Base-by-base conservation (phyloP, 2,888 invertebrate genomes). In the Agonopterix arenella region DNA sequence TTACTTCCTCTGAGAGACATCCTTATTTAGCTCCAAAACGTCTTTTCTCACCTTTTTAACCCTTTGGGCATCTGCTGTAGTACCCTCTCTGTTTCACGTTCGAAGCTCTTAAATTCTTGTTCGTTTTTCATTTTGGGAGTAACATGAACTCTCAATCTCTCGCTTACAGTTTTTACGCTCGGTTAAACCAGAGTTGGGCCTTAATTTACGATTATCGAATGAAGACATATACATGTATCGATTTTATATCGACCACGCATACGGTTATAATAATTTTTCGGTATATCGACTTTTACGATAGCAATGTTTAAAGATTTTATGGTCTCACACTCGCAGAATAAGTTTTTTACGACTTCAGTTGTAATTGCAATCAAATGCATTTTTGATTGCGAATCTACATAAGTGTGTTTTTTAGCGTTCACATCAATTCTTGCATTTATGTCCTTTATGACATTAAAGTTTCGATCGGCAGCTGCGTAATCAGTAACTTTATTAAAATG, bases 191-290 rank as follows among this genome's bases (percentile, higher is more conserved):
- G 68, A 70, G 70, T 73, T 67, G 73, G 73, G 55, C 69, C 72
- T 75, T 80, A 83, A 85, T 86, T 86, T 86, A 85, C 75, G 85
- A 83, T 84, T 80, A 83, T 82, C 75, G 80, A 76, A 80, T 80
- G 73, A 83, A 82, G 78, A 83, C 78, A 76, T 76, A 73, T 67
- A 71, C 69, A 74, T 68, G 68, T 73, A 76, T 73, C 70, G 68
- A 72, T 73, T 72, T 70, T 48, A 46, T 50, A 60, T 57, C 28
- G 28, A 28, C 28, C 28, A 28, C 28, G 62, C 67, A 62, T 62
- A 61, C 58, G 54, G 54, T 64, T 62, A 70, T 71, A 65, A 73
- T 68, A 68, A 70, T 70, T 69, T 70, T 73, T 70, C 68, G 70
- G 67, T 68, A 64, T 67, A 72, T 71, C 66, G 74, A 74, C 70